These are phyloP conservation scores for Lasioglossum leucozonium DNA, from an alignment of 2,888 invertebrate species.

Conservation along the genomic window DNA sequence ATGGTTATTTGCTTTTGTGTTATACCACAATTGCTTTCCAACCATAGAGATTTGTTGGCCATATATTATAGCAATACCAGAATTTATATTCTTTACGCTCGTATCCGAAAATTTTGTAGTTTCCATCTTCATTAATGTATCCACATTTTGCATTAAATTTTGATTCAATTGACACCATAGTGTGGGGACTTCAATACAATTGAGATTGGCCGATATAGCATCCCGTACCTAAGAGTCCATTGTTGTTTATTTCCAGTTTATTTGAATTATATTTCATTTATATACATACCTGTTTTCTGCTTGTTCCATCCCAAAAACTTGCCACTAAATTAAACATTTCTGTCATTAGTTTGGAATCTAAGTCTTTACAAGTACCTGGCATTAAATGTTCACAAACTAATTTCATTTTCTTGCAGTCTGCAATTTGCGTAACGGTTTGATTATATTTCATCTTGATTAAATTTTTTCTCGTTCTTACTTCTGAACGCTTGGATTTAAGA, in stretches of 20 bases:
- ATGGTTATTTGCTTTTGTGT: constrained; percentile 62
- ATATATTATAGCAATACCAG: constrained; percentile 74
- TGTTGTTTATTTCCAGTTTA: constrained; percentile 9
- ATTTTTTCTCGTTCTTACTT: constrained; percentile 68
- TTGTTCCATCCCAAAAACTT: constrained; percentile 72
- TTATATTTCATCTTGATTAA: constrained; percentile 74
- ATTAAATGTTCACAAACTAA: constrained; percentile 76
- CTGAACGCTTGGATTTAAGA: constrained; percentile 65
- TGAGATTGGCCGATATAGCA: constrained; percentile 72
- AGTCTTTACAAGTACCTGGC: constrained; percentile 73
- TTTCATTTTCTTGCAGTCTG: constrained; percentile 76
- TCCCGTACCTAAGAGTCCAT: constrained; percentile 72
- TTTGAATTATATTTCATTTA: constrained; percentile 8
- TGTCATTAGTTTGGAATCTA: constrained; percentile 71
- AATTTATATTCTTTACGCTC: constrained; percentile 63
- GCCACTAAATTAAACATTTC: constrained; percentile 75
- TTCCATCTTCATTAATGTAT: constrained; percentile 72
- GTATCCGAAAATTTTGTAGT: constrained; percentile 24
- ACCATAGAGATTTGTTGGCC: constrained; percentile 73
- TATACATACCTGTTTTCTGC: constrained; percentile 76
- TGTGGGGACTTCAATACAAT: constrained; percentile 71
- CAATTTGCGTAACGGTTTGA: constrained; percentile 73
- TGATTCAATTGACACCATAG: constrained; percentile 77
- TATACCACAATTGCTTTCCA: constrained; percentile 67
- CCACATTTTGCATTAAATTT: constrained; percentile 72